Conservation (phyloP, 2,113 vertebrate species). For the Garra rufa region DNA sequence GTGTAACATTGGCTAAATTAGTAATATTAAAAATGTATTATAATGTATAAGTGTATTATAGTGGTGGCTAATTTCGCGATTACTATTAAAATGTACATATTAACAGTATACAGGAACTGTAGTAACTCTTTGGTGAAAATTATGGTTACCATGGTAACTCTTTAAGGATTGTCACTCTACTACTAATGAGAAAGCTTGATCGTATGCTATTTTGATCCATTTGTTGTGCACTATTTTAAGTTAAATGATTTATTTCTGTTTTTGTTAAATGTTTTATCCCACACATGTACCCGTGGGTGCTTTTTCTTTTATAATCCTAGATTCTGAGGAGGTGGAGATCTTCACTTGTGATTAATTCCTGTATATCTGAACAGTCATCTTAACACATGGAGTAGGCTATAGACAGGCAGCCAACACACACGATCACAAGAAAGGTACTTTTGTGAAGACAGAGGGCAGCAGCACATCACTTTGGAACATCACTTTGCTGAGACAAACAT, state of each 20-base stretch:
- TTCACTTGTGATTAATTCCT: constrained; percentile 18
- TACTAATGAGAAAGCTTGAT: not conserved
- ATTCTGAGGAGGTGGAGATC: not conserved
- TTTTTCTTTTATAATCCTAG: not conserved
- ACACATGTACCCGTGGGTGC: not conserved
- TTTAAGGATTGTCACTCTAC: not conserved
- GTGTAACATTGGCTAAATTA: not conserved
- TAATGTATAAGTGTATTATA: too few species aligned
- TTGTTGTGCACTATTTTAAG: not conserved
- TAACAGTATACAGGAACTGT: not conserved
- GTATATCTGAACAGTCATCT: not conserved
- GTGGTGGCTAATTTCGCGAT: not conserved
- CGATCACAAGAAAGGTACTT: not conserved
- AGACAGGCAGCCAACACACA: not conserved
- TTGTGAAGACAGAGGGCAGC: constrained; percentile 27
- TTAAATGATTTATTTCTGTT: not conserved
- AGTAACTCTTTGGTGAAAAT: not conserved
- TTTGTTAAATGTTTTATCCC: not conserved
- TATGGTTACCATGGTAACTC: not conserved
- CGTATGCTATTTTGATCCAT: not conserved
- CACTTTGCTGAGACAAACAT: too few species aligned
- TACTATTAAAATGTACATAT: not conserved
- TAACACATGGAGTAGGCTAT: not conserved
- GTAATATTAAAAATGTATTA: too few species aligned
- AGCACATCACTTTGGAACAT: not conserved